These are phyloP conservation scores for Diadema setosum DNA, from an alignment of 35 echinoderm and acorn worm species.

Conservation along the genomic window DNA sequence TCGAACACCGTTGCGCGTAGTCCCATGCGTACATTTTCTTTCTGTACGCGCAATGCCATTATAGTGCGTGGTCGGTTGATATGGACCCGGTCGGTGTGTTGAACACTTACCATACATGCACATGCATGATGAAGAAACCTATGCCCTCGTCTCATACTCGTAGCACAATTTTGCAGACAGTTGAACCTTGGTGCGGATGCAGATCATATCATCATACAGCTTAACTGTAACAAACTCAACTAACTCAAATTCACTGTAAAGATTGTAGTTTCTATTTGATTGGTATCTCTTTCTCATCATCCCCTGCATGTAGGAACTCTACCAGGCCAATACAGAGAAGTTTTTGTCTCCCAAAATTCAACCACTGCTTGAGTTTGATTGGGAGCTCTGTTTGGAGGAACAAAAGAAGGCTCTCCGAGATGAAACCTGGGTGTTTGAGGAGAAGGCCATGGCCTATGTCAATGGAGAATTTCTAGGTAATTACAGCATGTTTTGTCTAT, in stretches of 20 bases:
- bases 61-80: no score
- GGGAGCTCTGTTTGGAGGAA: constrained; percentile 72
- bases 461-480: constrained; percentile 88
- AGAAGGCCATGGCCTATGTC: constrained; percentile 73
- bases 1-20: no score
- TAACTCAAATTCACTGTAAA: background rate
- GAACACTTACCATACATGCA: no score
- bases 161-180: background rate
- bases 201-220: no score
- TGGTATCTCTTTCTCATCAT: background rate
- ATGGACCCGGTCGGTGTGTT: no score
- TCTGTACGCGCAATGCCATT: no score
- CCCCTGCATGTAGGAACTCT: constrained; percentile 45
- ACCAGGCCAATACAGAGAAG: constrained; percentile 55
- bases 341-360: constrained; percentile 52
- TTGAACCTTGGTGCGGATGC: background rate
- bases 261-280: background rate
- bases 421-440: constrained; percentile 87
- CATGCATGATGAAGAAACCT: no score
- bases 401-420: constrained; percentile 71
- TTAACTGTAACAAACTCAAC: background rate
- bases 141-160: background rate
- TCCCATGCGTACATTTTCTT: no score
- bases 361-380: constrained; percentile 91
- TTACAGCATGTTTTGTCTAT: no score